phyloP scores from a whole-genome alignment of 2,113 vertebrate genomes.

The Spermophilus dauricus region DNA sequence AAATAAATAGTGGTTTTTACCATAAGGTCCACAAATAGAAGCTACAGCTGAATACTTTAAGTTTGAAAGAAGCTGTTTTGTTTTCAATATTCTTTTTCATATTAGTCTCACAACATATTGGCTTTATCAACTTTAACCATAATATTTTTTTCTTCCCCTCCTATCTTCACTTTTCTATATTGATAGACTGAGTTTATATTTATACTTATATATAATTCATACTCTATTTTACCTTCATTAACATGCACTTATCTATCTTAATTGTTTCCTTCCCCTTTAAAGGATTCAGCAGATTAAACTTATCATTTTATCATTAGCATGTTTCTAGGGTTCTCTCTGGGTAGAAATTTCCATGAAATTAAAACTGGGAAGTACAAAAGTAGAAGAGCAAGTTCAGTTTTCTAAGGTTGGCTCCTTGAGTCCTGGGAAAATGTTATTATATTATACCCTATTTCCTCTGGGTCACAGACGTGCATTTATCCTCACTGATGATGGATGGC shows the following conservation, averaged over 20 bases:
- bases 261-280: conserved; percentile 58
- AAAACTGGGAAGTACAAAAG: not conserved
- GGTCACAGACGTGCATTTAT: not conserved
- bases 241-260: conserved; percentile 29
- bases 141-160: not conserved
- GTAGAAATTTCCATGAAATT: conserved; percentile 28
- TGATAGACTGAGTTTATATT: conserved; percentile 39
- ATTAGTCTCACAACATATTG: not conserved
- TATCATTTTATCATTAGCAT: not conserved
- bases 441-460: conserved; percentile 33
- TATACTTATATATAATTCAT: conserved; percentile 63
- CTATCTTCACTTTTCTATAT: conserved; percentile 4
- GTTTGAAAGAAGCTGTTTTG: conserved; percentile 21
- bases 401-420: conserved; percentile 17
- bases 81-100: not conserved
- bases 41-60: not conserved
- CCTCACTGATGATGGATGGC: conserved; percentile 16
- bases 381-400: not conserved
- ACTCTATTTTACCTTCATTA: not conserved
- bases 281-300: conserved; percentile 44
- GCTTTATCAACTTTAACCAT: not conserved
- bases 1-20: not conserved
- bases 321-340: not conserved
- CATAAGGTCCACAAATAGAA: not conserved
- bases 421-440: conserved; percentile 13